Conservation (phyloP, 2,113 vertebrate species). For the Zapus hudsonius region DNA sequence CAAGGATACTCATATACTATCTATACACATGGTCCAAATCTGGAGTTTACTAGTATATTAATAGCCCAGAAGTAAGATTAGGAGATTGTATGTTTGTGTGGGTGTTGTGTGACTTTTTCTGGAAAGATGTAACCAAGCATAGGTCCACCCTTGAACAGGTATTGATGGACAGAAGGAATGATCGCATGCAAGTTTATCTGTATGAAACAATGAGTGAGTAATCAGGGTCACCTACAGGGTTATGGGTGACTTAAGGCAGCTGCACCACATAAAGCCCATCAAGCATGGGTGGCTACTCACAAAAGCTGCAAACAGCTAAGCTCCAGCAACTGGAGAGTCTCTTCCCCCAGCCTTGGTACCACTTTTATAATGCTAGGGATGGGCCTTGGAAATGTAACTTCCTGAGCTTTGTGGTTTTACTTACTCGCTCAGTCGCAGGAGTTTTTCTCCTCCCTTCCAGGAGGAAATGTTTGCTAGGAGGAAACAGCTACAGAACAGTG, state of each 20-base stretch:
- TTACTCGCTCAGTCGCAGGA: background rate
- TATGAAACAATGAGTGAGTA: background rate
- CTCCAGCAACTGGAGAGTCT: too few species aligned
- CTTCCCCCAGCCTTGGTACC: background rate
- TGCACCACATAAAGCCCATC: background rate
- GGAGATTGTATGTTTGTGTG: background rate
- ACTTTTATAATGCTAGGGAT: background rate
- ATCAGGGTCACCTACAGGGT: background rate
- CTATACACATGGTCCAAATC: background rate
- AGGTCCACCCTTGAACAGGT: too few species aligned
- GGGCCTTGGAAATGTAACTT: background rate
- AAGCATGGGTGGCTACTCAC: background rate
- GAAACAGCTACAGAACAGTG: background rate
- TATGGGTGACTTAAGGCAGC: background rate
- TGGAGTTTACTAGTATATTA: too few species aligned
- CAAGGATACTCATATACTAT: fast-evolving
- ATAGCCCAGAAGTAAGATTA: background rate
- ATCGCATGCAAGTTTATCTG: background rate
- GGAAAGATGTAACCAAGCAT: background rate
- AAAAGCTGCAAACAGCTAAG: background rate
- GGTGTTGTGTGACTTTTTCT: too few species aligned
- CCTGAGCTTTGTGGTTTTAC: background rate
- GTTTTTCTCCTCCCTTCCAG: background rate
- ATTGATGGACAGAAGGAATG: background rate
- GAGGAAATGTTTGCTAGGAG: background rate